Evolutionary conservation across 1,140 invertebrate genomes (phyloP).

Genomic region (Eupristina koningsbergeri): DNA sequence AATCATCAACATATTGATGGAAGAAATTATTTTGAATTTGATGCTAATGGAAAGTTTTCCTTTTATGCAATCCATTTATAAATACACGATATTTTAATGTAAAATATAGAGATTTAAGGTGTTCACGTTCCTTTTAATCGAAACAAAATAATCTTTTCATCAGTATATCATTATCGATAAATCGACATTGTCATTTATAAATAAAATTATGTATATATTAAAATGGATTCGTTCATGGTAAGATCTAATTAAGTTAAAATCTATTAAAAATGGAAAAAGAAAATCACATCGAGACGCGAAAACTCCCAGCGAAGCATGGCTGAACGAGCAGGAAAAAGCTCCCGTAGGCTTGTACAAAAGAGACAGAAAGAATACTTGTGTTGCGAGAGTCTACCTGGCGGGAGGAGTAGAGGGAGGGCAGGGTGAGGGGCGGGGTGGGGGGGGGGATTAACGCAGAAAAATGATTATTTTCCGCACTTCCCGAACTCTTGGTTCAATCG

Average conservation of each 20-base stretch:
- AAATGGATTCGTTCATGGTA: conserved; percentile 13
- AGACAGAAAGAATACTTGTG: conserved; percentile 1
- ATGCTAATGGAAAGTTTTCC: background rate
- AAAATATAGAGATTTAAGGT: background rate
- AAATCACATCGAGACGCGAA: background rate
- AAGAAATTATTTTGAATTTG: conserved; percentile 22
- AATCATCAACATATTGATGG: conserved; percentile 12
- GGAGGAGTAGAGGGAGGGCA: too few species aligned
- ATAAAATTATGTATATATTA: conserved; percentile 39
- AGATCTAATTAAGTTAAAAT: conserved; percentile 29
- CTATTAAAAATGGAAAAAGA: background rate
- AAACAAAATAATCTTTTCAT: conserved; percentile 29
- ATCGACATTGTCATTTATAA: conserved; percentile 13
- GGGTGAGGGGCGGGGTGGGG: too few species aligned
- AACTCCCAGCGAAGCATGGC: background rate
- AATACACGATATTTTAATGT: background rate
- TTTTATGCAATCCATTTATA: conserved; percentile 17
- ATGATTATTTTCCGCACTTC: conserved; percentile 6
- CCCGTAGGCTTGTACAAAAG: conserved; percentile 16
- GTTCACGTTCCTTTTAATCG: conserved; percentile 9
- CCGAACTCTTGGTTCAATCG: conserved; percentile 23
- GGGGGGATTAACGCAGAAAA: background rate
- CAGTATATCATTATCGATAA: background rate
- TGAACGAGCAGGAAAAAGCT: background rate
- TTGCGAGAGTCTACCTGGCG: conserved; percentile 3